Evolutionary conservation across 2,113 vertebrate species (phyloP), one percentile per base, ranked within the genome.

Genomic region (Antigone vipio): DNA sequence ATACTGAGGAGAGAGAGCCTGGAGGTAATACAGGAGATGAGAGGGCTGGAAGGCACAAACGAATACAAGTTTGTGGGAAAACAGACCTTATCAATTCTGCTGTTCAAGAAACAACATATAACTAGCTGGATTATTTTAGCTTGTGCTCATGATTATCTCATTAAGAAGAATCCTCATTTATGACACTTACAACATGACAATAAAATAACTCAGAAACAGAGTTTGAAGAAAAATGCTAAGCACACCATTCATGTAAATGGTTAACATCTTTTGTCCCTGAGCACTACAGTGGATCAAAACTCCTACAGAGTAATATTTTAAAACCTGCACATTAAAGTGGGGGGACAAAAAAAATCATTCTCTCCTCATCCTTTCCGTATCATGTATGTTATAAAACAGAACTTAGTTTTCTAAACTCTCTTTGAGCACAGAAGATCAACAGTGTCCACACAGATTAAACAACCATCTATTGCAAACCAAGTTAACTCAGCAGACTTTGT

Each of bases 381-480:
- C 30, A 13, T 4, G 2, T 7, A 49, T 6, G 47, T 30, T 42
- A 55, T 8, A 64, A 58, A 73, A 1, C 35, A 89, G 27, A 69
- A 77, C 15, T 22, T 0, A 7, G 22, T 1, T 55, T 53, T 53
- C 42, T 34, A 1, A 60, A 52, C 38, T 60, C 34, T 50, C 68
- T 45, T 10, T 32, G 69, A 47, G 23, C 18, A 35, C 4, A 24
- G 44, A 26, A 45, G 69, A 53, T 6, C 55, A 67, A 40, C 45
- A 23, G 35, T 81, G 67, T 3, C 21, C 29, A 35, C 6, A 6
- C 69, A 53, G 32, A 44, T 14, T 8, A 11, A 53, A 32, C 15
- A 34, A 27, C 16, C 35, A 23, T 1, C 56, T 21, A 4, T 0
- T 32, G 66, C 79, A 78, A 47, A 53, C 5, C 0, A 0, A 60